Conservation (phyloP, 2,888 invertebrate genomes). For the Muschampia plurimacula region DNA sequence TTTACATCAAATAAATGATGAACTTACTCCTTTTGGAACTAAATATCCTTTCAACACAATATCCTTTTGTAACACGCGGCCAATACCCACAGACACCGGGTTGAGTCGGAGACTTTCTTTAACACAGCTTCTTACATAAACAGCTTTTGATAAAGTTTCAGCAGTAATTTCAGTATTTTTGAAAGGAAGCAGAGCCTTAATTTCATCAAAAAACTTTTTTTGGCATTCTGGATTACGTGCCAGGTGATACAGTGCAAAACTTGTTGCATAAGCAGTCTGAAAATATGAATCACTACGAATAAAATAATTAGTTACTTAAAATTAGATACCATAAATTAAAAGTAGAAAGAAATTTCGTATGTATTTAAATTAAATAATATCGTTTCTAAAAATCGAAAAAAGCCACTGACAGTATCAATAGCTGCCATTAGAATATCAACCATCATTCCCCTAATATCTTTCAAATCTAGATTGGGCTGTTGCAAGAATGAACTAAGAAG, state of each 20-base stretch:
- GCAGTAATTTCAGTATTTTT: constrained; percentile 82
- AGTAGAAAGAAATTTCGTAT: not conserved
- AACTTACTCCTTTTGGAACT: constrained; percentile 91
- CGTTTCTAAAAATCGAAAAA: not conserved
- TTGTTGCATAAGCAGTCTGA: constrained; percentile 91
- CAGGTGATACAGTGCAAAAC: constrained; percentile 93
- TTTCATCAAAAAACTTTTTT: constrained; percentile 88
- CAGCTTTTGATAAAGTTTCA: constrained; percentile 86
- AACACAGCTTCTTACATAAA: constrained; percentile 91
- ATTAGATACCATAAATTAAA: not conserved
- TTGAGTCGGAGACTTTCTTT: constrained; percentile 94
- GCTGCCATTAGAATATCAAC: constrained; percentile 94
- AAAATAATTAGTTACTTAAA: not conserved
- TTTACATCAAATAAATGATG: not conserved
- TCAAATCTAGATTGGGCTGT: constrained; percentile 89
- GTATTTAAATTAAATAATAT: too few species aligned
- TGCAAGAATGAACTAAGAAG: constrained; percentile 89
- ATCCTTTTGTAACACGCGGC: constrained; percentile 90
- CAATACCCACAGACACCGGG: constrained; percentile 94
- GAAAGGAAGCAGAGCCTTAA: constrained; percentile 82
- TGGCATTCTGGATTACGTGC: constrained; percentile 89
- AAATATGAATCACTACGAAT: constrained; percentile 51
- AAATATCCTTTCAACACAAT: constrained; percentile 89
- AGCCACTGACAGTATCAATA: constrained; percentile 90
- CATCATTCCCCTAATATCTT: constrained; percentile 93